phyloP scores from a whole-genome alignment of 2,888 invertebrate genomes.

The Troilus luridus region DNA sequence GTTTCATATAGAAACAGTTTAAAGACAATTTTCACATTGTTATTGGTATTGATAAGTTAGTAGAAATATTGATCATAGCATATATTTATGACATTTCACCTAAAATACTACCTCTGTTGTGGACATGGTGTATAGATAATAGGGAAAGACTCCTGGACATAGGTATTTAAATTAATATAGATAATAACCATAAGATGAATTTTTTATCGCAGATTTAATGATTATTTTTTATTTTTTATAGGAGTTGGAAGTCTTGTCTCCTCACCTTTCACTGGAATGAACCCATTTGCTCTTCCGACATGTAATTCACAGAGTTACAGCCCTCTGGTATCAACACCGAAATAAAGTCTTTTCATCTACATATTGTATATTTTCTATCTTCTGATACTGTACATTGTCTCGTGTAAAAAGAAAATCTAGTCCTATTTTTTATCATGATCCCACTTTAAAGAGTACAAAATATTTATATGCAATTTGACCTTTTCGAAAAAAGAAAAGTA shows the following conservation, averaged over 20 bases:
- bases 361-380: constrained; percentile 49
- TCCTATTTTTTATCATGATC: constrained; percentile 57
- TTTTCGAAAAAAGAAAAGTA: neutral
- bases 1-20: too few relatives aligned
- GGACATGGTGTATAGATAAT: too few relatives aligned
- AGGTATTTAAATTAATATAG: neutral
- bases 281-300: constrained; percentile 91
- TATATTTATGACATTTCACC: too few relatives aligned
- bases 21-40: too few relatives aligned
- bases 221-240: constrained; percentile 69
- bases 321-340: constrained; percentile 74
- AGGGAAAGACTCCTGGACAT: too few relatives aligned
- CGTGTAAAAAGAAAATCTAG: constrained; percentile 41
- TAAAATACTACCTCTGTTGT: too few relatives aligned
- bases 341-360: neutral
- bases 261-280: constrained; percentile 89
- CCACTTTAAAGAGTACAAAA: constrained; percentile 52
- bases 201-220: neutral
- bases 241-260: constrained; percentile 91
- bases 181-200: neutral
- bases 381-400: constrained; percentile 36
- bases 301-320: constrained; percentile 90
- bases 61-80: too few relatives aligned
- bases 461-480: constrained; percentile 10
- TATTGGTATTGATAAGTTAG: too few relatives aligned